A percentile compares a stretch with the other conserved stretches of the same genome.
Conservation (phyloP, 2,113 vertebrate species). For the Ranitomeya variabilis region DNA sequence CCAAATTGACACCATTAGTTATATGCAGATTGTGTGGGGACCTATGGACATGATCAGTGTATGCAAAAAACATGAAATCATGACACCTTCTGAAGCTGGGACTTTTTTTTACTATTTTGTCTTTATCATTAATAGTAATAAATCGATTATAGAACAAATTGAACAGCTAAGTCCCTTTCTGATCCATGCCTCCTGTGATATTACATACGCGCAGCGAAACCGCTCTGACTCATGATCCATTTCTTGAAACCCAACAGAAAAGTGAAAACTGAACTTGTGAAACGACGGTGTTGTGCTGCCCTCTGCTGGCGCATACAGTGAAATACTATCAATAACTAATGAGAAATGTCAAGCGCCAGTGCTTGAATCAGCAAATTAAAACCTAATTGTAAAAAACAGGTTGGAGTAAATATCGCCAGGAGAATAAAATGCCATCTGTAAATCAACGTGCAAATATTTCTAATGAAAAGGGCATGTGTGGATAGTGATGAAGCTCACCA, state of each 20-base stretch:
- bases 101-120: too few species aligned
- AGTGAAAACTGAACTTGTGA: neutral
- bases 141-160: too few species aligned
- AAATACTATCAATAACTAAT: slow-evolving; percentile 12
- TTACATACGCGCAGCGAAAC: neutral
- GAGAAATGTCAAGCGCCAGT: slow-evolving; percentile 52
- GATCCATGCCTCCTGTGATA: neutral
- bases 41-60: too few species aligned
- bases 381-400: slow-evolving; percentile 57
- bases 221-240: neutral
- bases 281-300: slow-evolving; percentile 70
- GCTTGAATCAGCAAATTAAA: slow-evolving; percentile 52
- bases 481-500: slow-evolving; percentile 47
- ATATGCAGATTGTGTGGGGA: too few species aligned
- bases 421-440: slow-evolving; percentile 57
- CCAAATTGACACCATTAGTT: too few species aligned
- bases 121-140: too few species aligned
- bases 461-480: slow-evolving; percentile 61
- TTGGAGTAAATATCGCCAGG: slow-evolving; percentile 60
- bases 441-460: slow-evolving; percentile 61
- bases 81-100: too few species aligned
- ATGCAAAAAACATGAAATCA: too few species aligned
- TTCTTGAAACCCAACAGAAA: neutral
- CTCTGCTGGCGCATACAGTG: slow-evolving; percentile 65
- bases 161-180: too few species aligned